Conservation (phyloP, 2,113 vertebrate genomes). For the Hydrochoerus hydrochaeris region DNA sequence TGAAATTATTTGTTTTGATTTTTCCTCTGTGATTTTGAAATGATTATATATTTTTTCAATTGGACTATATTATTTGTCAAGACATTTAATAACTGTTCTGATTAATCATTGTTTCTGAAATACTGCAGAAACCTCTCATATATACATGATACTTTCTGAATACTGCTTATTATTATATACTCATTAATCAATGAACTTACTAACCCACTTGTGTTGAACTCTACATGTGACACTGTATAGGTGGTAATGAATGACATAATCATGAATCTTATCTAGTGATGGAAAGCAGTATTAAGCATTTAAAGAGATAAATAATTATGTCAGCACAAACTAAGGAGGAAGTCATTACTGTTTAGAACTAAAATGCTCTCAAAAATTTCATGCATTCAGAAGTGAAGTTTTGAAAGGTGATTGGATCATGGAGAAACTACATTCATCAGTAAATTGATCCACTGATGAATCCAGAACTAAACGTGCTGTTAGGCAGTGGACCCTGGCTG, state of each 20-base stretch:
- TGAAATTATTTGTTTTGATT: not conserved
- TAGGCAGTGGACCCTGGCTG: too few species aligned
- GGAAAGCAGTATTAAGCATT: not conserved
- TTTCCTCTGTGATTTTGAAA: not conserved
- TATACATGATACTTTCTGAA: not conserved
- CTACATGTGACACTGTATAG: not conserved
- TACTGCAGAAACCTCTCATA: not conserved
- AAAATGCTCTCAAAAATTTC: not conserved
- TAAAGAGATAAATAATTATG: not conserved
- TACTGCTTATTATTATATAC: not conserved
- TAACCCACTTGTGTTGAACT: not conserved
- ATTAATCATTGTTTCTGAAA: not conserved
- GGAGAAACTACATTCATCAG: not conserved
- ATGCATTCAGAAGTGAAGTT: not conserved
- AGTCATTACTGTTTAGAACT: not conserved
- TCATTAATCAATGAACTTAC: not conserved
- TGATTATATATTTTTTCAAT: not conserved
- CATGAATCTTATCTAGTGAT: not conserved
- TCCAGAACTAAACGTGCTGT: not conserved
- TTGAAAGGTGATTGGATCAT: not conserved
- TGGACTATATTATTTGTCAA: not conserved
- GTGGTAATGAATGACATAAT: not conserved
- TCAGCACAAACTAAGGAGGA: not conserved
- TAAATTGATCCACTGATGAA: not conserved
- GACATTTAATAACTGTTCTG: not conserved